Base-by-base conservation (phyloP, 1,140 invertebrate species). In the Geopemphigus sp. region DNA sequence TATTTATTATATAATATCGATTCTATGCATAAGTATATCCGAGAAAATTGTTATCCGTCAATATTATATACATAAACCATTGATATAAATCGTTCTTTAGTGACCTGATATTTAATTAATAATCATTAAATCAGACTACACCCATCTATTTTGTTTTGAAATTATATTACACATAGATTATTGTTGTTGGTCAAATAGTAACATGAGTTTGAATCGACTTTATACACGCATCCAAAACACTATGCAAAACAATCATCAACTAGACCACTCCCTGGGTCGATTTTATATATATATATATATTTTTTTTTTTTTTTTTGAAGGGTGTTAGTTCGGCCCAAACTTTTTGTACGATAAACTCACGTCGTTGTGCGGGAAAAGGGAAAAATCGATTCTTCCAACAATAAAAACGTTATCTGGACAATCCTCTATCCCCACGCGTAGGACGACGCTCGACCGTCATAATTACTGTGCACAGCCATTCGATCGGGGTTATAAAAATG, bases 351-450 rank as follows among this genome's bases (percentile, higher is more conserved):
- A 68, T 68, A 50, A 68, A 68, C 66, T 68, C 24, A 45, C n/a
- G 6, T 22, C n/a, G 22, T 50, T 68, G 22, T 68, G 22, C 14
- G 14, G 22, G 15, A 68, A 47, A 66, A 47, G 24, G 39, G 3
- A 68, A 68, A 68, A 68, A 68, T 68, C 66, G 66, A 68, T 68
- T 68, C 8, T 4, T 68, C 22, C 24, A 10, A 68, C 66, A 68
- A 68, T 68, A 68, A 68, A 64, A 68, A 68, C 45, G 66, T 68
- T 68, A 68, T 68, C 66, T 68, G 66, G 45, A 50, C 66, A 68
- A 68, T 68, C 45, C 66, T 68, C 66, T 50, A 15, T 50, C 22
- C 66, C 39, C 39, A 39, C 32, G 45, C 66, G 45, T 26, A 14
- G 22, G 66, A 22, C 8, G 66, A 22, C 8, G 39, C 39, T 68